Conservation (phyloP, 2,113 vertebrate genomes). For the Boulengeromyrus knoepffleri region DNA sequence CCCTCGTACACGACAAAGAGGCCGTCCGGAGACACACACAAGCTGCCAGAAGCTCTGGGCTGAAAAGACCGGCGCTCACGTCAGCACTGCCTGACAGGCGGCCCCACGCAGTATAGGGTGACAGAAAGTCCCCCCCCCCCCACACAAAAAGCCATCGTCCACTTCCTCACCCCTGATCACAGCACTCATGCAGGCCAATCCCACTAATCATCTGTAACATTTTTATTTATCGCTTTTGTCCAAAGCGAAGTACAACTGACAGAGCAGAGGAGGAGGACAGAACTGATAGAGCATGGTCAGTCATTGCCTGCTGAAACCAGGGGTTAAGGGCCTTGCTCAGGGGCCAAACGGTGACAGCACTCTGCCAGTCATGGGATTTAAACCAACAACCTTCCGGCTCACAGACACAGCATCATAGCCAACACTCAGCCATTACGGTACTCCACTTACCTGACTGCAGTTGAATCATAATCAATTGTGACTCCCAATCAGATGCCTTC, state of each 20-base stretch:
- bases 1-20: background rate
- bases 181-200: background rate
- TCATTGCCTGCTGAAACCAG: background rate
- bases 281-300: background rate
- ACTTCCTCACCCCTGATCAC: background rate
- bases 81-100: background rate
- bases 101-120: background rate
- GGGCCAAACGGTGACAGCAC: background rate
- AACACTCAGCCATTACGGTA: background rate
- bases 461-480: background rate
- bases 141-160: conserved; percentile 15
- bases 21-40: background rate
- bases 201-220: background rate
- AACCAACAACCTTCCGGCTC: background rate
- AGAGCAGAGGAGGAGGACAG: background rate
- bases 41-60: background rate
- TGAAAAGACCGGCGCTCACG: background rate
- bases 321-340: background rate
- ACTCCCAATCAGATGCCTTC: background rate
- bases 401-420: background rate
- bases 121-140: conserved; percentile 15
- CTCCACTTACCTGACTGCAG: background rate
- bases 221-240: background rate
- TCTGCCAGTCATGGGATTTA: background rate
- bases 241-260: background rate